Evolutionary conservation across 2,888 invertebrate species (phyloP), one percentile per base, ranked within the genome.

Genomic region (Trachelus troglodyta): DNA sequence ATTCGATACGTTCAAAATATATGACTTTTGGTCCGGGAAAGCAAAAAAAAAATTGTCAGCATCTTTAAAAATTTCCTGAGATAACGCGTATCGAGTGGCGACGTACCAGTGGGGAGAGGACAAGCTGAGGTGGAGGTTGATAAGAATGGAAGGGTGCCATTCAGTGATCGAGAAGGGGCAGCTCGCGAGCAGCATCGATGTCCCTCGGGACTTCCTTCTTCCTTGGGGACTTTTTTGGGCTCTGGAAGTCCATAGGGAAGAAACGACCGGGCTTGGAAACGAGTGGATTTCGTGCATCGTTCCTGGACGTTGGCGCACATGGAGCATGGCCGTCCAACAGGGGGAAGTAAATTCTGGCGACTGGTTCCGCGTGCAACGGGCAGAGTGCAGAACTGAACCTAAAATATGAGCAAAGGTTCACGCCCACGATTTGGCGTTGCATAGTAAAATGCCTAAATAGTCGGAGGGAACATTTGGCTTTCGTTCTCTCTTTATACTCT

Each of bases 401-500:
- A 89, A 90, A 90, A 90, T 90, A 90, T 88, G 85, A 87, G 85
- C 81, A 78, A 77, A 78, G 84, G 85, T 89, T 86, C 85, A 88
- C 90, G 89, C 90, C 90, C 87, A 87, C 84, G 84, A 83, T 83
- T 85, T 82, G 83, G 80, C 81, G 75, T 74, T 79, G 79, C 81
- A 82, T 83, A 81, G 85, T 87, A 86, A 88, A 88, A 88, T 88
- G 86, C 85, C 88, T 82, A 87, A 88, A 88, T 84, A 87, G 85
- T 85, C 77, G 76, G 77, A 37, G 33, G 68, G 69, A 40, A 33
- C 56, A 75, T 78, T 37, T 34, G 56, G 33, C 75, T 75, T 75
- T 56, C 15, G 11, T 69, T 69, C 73, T 23, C 75, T 23, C 73
- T 74, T 69, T 35, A 69, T 74, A 30, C 37, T 75, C 74, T 77